Percentiles rank a stretch among this genome's conserved stretches.
phyloP scores from a whole-genome alignment of 2,113 vertebrate species.

The Oreochromis niloticus region DNA sequence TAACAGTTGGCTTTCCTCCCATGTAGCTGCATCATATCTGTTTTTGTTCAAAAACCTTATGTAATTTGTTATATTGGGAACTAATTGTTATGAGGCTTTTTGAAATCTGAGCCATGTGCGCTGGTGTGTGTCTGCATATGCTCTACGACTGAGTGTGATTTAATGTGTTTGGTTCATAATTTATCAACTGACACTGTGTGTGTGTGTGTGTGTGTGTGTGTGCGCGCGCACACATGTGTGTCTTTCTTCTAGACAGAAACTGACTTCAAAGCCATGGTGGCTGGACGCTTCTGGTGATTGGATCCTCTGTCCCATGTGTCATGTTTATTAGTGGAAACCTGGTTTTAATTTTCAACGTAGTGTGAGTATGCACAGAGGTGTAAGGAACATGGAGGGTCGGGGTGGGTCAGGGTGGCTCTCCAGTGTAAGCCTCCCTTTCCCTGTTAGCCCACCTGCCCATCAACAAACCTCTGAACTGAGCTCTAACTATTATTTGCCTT shows the following conservation, averaged over 20 bases:
- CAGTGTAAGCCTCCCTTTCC: background rate
- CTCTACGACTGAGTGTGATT: background rate
- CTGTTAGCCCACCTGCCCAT: background rate
- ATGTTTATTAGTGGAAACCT: background rate
- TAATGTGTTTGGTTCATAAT: background rate
- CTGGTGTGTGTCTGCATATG: background rate
- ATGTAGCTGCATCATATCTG: background rate
- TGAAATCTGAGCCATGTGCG: background rate
- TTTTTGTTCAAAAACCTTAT: background rate
- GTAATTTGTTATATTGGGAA: background rate
- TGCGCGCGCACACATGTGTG: rapidly evolving
- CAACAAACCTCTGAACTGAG: background rate
- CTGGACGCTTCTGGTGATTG: background rate
- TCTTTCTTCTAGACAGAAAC: background rate
- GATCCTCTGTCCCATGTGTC: background rate
- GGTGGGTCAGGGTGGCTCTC: background rate
- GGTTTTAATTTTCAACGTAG: background rate
- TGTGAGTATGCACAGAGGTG: background rate
- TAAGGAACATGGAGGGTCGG: background rate
- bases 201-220: background rate
- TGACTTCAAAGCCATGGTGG: background rate
- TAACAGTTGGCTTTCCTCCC: background rate
- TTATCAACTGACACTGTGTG: background rate
- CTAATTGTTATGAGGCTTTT: background rate
- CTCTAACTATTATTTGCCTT: background rate